A percentile compares a stretch with the other conserved stretches of the same genome.
phyloP scores from a whole-genome alignment of 1,140 invertebrate genomes.

The Sarcophaga bullata region DNA sequence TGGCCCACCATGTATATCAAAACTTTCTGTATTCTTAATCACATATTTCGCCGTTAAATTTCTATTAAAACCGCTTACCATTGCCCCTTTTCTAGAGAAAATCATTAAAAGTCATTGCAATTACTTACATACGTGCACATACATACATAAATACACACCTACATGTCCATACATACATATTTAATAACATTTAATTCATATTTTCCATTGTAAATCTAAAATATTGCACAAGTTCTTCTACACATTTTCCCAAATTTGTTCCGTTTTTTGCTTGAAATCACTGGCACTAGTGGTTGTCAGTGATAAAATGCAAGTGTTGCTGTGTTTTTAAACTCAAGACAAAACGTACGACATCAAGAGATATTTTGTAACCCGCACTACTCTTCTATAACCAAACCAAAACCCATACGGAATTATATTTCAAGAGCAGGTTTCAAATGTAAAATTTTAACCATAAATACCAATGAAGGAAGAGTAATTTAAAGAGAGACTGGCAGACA shows the following conservation, averaged over 20 bases:
- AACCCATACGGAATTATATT: constrained; percentile 6
- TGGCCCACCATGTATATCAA: no score
- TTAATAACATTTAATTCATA: not conserved
- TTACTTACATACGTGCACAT: no score
- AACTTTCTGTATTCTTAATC: no score
- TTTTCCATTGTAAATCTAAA: not conserved
- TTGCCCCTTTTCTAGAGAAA: not conserved
- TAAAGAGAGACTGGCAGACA: not conserved
- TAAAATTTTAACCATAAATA: not conserved
- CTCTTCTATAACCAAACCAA: not conserved
- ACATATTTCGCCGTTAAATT: no score
- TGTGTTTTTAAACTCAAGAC: not conserved
- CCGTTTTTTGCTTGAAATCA: not conserved
- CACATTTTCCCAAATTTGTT: no score
- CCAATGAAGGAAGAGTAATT: not conserved
- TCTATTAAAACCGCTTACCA: no score
- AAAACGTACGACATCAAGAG: not conserved
- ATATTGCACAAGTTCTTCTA: not conserved
- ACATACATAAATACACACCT: no score
- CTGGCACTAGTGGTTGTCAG: not conserved
- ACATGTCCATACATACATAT: not conserved
- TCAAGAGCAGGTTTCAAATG: not conserved
- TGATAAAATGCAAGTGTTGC: constrained; percentile 9
- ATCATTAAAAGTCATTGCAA: constrained; percentile 10
- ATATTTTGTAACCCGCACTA: no score